phyloP scores from a whole-genome alignment of 2,113 vertebrate genomes.

The Heteronetta atricapilla region DNA sequence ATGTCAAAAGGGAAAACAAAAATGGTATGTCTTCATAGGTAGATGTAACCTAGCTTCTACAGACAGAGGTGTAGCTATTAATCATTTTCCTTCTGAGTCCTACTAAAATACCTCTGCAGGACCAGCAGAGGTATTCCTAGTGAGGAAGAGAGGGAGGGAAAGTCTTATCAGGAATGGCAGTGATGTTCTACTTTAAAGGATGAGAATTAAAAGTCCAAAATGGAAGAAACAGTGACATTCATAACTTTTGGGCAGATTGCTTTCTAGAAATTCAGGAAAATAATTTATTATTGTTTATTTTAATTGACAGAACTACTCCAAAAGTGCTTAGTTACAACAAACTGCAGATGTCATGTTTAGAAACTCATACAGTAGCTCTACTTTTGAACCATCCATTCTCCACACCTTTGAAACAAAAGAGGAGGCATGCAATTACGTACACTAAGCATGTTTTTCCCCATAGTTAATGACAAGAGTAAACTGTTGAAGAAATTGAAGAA shows the following conservation, averaged over 20 bases:
- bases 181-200: background rate
- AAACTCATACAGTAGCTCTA: background rate
- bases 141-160: background rate
- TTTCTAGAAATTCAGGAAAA: background rate
- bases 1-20: background rate
- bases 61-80: background rate
- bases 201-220: background rate
- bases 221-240: background rate
- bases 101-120: background rate
- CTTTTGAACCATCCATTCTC: background rate
- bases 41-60: background rate
- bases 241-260: background rate
- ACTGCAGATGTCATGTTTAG: background rate
- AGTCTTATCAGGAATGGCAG: background rate
- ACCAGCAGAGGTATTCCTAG: background rate
- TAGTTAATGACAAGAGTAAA: background rate
- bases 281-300: background rate
- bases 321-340: background rate
- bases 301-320: background rate
- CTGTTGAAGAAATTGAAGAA: background rate
- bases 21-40: background rate
- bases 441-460: accelerated
- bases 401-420: background rate
- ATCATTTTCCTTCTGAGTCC: background rate
- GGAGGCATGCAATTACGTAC: accelerated